phyloP scores from a whole-genome alignment of 1,140 invertebrate species.

The Heliothis subflexa region DNA sequence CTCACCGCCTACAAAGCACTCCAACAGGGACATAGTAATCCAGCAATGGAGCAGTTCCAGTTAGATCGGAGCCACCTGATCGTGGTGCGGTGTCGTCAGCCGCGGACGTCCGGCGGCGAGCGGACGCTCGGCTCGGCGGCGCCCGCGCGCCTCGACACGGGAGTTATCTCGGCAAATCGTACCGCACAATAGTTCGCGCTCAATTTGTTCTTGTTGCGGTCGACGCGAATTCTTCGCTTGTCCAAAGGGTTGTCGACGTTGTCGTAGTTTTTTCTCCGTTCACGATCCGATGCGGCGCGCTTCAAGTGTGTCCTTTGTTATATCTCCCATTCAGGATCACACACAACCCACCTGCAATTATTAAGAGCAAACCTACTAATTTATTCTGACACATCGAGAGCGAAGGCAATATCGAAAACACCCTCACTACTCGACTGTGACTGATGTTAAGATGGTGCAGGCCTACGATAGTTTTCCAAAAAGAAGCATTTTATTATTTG shows the following conservation, averaged over 20 bases:
- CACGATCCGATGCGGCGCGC: conserved; percentile 60
- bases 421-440: not conserved
- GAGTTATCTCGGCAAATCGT: conserved; percentile 84
- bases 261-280: conserved; percentile 77
- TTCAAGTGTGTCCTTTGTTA: conserved; percentile 74
- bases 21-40: conserved; percentile 36
- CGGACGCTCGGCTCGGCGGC: conserved; percentile 66
- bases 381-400: conserved; percentile 52
- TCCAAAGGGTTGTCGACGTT: conserved; percentile 78
- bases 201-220: conserved; percentile 85
- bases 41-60: conserved; percentile 56
- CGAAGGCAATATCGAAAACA: not conserved
- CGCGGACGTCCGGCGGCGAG: conserved; percentile 77
- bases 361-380: conserved; percentile 65
- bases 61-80: not conserved
- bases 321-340: conserved; percentile 69
- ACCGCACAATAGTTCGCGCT: conserved; percentile 81
- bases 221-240: conserved; percentile 82
- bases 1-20: conserved; percentile 44
- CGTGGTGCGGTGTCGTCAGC: conserved; percentile 50
- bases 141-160: conserved; percentile 75
- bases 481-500: not conserved
- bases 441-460: too few relatives aligned
- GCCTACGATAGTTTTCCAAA: not conserved
- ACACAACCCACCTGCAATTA: conserved; percentile 67